Evolutionary conservation across 2,113 vertebrate species (phyloP).

Genomic region (Zootoca vivipara): DNA sequence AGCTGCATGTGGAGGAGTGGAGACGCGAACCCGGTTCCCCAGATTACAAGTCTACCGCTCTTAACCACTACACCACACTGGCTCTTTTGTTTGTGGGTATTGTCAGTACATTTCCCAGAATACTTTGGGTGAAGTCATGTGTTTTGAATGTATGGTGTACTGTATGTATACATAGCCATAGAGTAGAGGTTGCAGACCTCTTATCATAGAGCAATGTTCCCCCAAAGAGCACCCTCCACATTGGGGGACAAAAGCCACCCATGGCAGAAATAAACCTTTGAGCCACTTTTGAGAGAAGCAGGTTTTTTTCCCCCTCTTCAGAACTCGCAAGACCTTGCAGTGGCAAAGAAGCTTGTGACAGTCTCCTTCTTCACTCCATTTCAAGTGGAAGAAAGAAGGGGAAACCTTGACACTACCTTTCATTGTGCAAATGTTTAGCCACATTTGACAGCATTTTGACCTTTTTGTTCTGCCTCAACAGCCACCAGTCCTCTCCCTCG

Average conservation of each 20-base stretch:
- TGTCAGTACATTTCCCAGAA: too few species aligned
- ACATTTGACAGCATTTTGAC: constrained; percentile 31
- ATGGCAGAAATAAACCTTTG: neutral
- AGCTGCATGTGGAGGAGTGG: too few species aligned
- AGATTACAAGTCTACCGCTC: too few species aligned
- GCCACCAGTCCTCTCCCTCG: constrained; percentile 2
- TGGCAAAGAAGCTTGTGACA: neutral
- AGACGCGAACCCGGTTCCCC: too few species aligned
- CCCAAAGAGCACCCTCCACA: too few species aligned
- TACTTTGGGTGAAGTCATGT: too few species aligned
- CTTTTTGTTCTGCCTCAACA: constrained; percentile 35
- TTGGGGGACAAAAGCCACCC: neutral
- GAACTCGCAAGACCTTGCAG: neutral
- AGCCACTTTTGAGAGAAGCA: neutral
- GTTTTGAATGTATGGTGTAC: too few species aligned
- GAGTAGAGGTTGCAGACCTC: neutral
- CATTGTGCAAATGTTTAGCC: neutral
- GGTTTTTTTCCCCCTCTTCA: neutral
- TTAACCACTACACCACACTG: too few species aligned
- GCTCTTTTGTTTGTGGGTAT: too few species aligned
- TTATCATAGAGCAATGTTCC: neutral
- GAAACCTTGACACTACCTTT: neutral
- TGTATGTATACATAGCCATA: too few species aligned
- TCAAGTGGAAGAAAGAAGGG: constrained; percentile 20
- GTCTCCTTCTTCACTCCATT: neutral